A percentile compares a stretch with the other conserved stretches of the same genome.
Evolutionary conservation across 92 coral and sea anemone genomes (phyloP).

Genomic region (Epizoanthus rinbou): DNA sequence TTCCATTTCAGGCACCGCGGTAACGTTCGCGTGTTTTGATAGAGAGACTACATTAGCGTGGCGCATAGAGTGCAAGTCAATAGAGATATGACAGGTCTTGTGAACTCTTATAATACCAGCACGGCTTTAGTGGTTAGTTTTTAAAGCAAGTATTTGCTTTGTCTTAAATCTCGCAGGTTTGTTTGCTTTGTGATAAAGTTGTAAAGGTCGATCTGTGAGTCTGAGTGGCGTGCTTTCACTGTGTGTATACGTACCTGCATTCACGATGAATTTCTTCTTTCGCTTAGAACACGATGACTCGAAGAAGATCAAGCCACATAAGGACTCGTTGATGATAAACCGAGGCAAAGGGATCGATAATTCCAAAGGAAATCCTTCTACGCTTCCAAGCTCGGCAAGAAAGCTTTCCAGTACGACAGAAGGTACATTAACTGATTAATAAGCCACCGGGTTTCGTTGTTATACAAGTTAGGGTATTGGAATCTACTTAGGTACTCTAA

Average conservation of each 20-base stretch:
- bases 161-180: slow-evolving; percentile 29
- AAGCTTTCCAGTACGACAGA: slow-evolving; percentile 23
- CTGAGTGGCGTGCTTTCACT: background rate
- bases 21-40: background rate
- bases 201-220: background rate
- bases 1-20: background rate
- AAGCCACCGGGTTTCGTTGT: no score
- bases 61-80: background rate
- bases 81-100: slow-evolving; percentile 14
- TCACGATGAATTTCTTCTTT: slow-evolving; percentile 37
- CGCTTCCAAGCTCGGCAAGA: slow-evolving; percentile 21
- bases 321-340: slow-evolving; percentile 34
- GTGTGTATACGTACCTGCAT: background rate
- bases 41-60: background rate
- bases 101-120: slow-evolving; percentile 16
- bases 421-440: background rate
- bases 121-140: slow-evolving; percentile 24
- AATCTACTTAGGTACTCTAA: no score
- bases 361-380: slow-evolving; percentile 28
- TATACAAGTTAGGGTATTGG: no score
- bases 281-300: slow-evolving; percentile 26
- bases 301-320: slow-evolving; percentile 34
- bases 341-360: slow-evolving; percentile 20
- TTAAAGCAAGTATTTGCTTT: slow-evolving; percentile 34
- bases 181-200: slow-evolving; percentile 19